These are phyloP conservation scores for Drosophila truncata DNA, from an alignment of 1,140 invertebrate genomes.

Conservation along the genomic window DNA sequence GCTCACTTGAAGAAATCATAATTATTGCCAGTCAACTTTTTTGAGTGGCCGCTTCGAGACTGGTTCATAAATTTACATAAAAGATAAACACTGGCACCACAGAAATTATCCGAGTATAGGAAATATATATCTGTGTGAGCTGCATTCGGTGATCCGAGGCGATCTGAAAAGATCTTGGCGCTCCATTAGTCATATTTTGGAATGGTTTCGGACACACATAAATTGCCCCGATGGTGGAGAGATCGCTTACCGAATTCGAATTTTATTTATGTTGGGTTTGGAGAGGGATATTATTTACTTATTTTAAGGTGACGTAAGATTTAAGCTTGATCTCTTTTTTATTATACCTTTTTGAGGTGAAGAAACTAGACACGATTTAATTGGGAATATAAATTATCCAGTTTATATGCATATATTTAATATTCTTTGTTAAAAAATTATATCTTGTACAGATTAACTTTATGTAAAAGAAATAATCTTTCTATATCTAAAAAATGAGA, in stretches of 20 bases:
- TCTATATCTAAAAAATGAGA: too few relatives aligned
- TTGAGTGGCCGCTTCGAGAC: conserved; percentile 32
- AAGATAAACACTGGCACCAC: conserved; percentile 56
- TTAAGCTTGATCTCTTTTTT: neutral
- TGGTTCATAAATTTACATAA: conserved; percentile 64
- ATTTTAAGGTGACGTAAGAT: conserved; percentile 4
- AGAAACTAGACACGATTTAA: neutral
- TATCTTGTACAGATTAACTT: neutral
- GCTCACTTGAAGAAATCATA: conserved; percentile 75
- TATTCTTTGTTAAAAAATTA: neutral
- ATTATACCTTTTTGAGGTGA: neutral
- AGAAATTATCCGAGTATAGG: conserved; percentile 18
- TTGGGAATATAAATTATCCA: neutral
- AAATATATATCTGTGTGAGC: conserved; percentile 24
- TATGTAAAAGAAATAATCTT: neutral
- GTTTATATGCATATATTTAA: neutral
- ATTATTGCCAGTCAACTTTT: conserved; percentile 80
- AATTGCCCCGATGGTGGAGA: conserved; percentile 17
- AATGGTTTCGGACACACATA: conserved; percentile 40
- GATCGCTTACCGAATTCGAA: conserved; percentile 44
- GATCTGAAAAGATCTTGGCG: conserved; percentile 48
- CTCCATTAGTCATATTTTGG: conserved; percentile 57
- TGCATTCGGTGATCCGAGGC: conserved; percentile 29
- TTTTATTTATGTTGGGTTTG: conserved; percentile 18
- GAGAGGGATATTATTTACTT: conserved; percentile 8